These are phyloP conservation scores for Zaprionus bogoriensis DNA, from an alignment of 2,888 invertebrate species.

Conservation along the genomic window DNA sequence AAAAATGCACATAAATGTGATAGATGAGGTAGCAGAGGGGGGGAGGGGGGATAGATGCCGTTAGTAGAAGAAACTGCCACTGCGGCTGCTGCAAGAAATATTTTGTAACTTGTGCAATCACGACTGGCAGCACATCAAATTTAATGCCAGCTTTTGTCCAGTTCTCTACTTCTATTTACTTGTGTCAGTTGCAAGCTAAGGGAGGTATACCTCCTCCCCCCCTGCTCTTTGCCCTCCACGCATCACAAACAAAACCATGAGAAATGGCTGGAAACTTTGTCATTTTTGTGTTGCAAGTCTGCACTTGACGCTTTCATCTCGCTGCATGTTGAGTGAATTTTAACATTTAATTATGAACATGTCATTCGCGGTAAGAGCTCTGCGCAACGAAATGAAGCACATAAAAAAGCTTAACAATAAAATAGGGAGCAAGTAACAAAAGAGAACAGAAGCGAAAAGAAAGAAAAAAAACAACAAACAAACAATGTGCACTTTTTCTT, in stretches of 20 bases:
- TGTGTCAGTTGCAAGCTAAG: slow-evolving; percentile 49
- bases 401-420: slow-evolving; percentile 16
- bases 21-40: slow-evolving; percentile 54
- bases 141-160: slow-evolving; percentile 50
- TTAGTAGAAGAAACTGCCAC: slow-evolving; percentile 10
- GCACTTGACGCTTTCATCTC: slow-evolving; percentile 29
- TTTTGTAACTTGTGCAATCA: slow-evolving; percentile 31
- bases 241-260: slow-evolving; percentile 39
- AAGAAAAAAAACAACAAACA: not conserved
- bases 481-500: no score
- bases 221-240: slow-evolving; percentile 2
- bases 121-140: slow-evolving; percentile 46
- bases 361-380: slow-evolving; percentile 70
- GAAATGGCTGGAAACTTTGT: slow-evolving; percentile 48
- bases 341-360: slow-evolving; percentile 75
- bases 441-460: slow-evolving; percentile 2
- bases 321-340: slow-evolving; percentile 60
- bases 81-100: slow-evolving; percentile 12
- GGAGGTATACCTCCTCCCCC: not conserved
- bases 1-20: slow-evolving; percentile 77
- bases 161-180: slow-evolving; percentile 31
- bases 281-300: slow-evolving; percentile 40
- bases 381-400: slow-evolving; percentile 60
- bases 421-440: slow-evolving; percentile 13
- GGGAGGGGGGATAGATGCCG: not conserved